Evolutionary conservation across 2,888 invertebrate genomes (phyloP), one percentile per base, ranked within the genome.

Genomic region (Phalangium opilio): DNA sequence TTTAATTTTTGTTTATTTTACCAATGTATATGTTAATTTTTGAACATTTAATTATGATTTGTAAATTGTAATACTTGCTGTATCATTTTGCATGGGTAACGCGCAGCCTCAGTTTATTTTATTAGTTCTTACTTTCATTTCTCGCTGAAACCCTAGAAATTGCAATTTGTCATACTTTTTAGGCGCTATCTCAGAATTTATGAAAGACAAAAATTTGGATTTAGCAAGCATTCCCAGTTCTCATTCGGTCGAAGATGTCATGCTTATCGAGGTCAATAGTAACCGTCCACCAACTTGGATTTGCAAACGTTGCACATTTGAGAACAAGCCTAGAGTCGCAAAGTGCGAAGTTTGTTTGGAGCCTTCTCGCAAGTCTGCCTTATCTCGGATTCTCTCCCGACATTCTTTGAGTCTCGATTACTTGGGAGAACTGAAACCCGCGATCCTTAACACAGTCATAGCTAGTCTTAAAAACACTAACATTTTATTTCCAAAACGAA

Each of bases 301-400:
- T 12, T 81, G 81, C 61, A 73, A 73, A 57, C 75, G 79, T 59
- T 84, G 84, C 62, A 84, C 84, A 0, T 66, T 83, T 33, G 75
- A 81, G 56, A 84, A 84, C 67, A 72, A 75, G 44, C 73, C 74
- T 0, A 73, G 74, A 21, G 70, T 74, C 51, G 73, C 75, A 5
- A 73, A 78, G 50, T 84, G 84, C 64, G 79, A 79, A 58, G 79
- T 81, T 1, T 84, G 84, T 59, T 74, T 81, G 57, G 75, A 80
- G 1, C 82, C 82, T 0, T 69, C 75, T 55, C 70, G 59, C 53
- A 53, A 58, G 15, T 58, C 56, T 49, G 53, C 60, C 51, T 57
- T 59, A 27, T 57, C 55, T 42, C 73, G 75, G 14, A 36, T 36
- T 41, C 68, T 67, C 15, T 66, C 67, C 2, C 64, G 67, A 44